Base-by-base conservation (phyloP, 2,797 vertebrate species). In the Perodicticus potto region DNA sequence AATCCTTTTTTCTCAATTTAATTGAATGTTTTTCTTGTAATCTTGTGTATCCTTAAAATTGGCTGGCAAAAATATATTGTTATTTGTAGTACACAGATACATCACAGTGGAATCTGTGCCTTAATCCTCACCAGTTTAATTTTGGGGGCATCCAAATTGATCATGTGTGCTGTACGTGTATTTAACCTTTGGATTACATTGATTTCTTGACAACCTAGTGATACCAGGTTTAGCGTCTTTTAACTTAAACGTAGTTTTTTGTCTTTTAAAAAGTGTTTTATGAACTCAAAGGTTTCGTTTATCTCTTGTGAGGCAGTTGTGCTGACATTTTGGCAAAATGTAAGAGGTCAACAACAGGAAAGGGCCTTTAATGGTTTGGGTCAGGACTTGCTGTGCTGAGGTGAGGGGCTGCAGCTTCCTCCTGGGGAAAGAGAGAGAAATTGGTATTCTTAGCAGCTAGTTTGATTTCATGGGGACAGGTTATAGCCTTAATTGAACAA, bases 21-120 rank as follows among this genome's bases (percentile, higher is more conserved):
- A 20, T 61, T 92, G 70, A 70, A 1, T 27, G 11, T 80, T 61
- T 91, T 89, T 27, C 40, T 65, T 78, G 13, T 73, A 85, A 73
- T 74, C 53, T 93, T 89, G 3, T 63, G 94, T 86, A 29, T 32
- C 32, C 4, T 83, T 86, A 57, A 67, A 73, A 84, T 92, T 91
- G 70, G n/a, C n/a, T 59, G 57, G n/a, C 12, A 59, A 25, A 88
- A 80, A 29, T 57, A 37, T 16, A 55, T 4, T 20, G 23, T 53
- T 81, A 40, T 74, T 65, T 74, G 23, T 57, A 40, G n/a, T 12
- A 43, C 17, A 57, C 34, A 85, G 34, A 40, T 43, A 69, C 34
- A 57, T 37, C 29, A 61, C 29, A 80, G n/a, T 37, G 78, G 20
- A 55, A 49, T 78, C 55, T 55, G 22, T 53, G 16, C 11, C 37